Base-by-base conservation (phyloP, 1,140 invertebrate genomes). In the Magallana ariakensis region DNA sequence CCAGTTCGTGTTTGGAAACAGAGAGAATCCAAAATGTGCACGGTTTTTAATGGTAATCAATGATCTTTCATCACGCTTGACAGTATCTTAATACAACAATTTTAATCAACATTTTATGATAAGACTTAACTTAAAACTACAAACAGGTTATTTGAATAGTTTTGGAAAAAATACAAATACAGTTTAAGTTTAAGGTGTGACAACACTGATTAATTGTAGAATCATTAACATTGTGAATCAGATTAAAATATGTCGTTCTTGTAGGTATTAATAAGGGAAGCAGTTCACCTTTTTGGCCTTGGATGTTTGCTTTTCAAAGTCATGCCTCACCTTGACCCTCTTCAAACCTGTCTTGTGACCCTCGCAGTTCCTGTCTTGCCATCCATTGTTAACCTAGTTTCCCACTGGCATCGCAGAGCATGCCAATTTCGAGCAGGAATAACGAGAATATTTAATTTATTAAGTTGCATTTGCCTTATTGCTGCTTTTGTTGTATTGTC, bases 191-290 rank as follows among this genome's bases (percentile, higher is more conserved):
- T 4, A 46, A 46, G 33, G 3, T 0, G 2, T 46, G n/a, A n/a
- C n/a, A n/a, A n/a, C 0, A 46, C 33, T 46, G 5, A 46, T 46
- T 46, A 46, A 0, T 5, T 0, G 5, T 46, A 46, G 1, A 46
- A 4, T 46, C 33, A 46, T 46, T 1, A 4, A 46, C 33, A 46
- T 46, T 5, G 33, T 46, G 33, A 46, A 4, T 46, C 1, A 46
- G 5, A 46, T 46, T 46, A 5, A 46, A 46, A 46, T 46, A 46
- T 46, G 33, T 4, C 5, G 33, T 46, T 5, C 13, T 80, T 15
- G 13, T 46, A 88, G 87, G 22, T 88, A 2, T 26, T 84, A 11
- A 1, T 88, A 46, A 80, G 81, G 80, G 87, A 88, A 62, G n/a
- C 54, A n/a, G 33, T 86, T 0, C 87, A 88, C 26, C 33, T 84